These are phyloP conservation scores for Atlantisia rogersi DNA, from an alignment of 2,113 vertebrate species.

Conservation along the genomic window DNA sequence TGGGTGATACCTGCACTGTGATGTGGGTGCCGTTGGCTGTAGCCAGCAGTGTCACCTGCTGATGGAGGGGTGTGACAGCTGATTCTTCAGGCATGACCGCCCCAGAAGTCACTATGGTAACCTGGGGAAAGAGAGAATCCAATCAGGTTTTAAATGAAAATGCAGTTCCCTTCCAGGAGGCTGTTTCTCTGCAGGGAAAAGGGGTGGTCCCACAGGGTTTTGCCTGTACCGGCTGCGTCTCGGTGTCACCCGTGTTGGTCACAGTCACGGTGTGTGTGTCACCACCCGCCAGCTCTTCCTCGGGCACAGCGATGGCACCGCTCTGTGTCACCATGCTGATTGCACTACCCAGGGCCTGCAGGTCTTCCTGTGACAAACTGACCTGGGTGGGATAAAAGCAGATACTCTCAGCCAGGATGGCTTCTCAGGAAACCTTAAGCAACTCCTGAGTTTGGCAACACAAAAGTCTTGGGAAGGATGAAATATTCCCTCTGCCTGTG, in stretches of 20 bases:
- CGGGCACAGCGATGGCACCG: slow-evolving; percentile 50
- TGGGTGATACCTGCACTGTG: slow-evolving; percentile 72
- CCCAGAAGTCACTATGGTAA: slow-evolving; percentile 76
- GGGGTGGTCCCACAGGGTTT: neutral
- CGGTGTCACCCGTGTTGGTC: slow-evolving; percentile 46
- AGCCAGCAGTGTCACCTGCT: slow-evolving; percentile 81
- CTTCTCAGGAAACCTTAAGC: neutral
- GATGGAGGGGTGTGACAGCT: slow-evolving; percentile 43
- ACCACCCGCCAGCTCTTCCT: slow-evolving; percentile 13
- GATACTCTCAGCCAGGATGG: neutral
- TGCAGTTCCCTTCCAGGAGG: neutral
- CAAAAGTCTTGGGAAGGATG: neutral
- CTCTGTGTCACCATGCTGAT: slow-evolving; percentile 76
- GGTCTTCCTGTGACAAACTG: slow-evolving; percentile 74
- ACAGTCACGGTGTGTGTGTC: slow-evolving; percentile 53
- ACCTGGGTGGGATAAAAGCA: slow-evolving; percentile 47
- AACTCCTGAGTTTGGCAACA: neutral
- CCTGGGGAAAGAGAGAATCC: slow-evolving; percentile 29
- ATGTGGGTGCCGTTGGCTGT: slow-evolving; percentile 76
- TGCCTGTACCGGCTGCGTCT: slow-evolving; percentile 71
- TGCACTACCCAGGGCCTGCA: slow-evolving; percentile 78
- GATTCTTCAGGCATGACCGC: slow-evolving; percentile 62
- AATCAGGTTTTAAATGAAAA: neutral
- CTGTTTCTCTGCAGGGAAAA: neutral
- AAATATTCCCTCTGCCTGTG: neutral